Evolutionary conservation across 2,113 vertebrate species (phyloP).

Genomic region (Crotalus helleri): DNA sequence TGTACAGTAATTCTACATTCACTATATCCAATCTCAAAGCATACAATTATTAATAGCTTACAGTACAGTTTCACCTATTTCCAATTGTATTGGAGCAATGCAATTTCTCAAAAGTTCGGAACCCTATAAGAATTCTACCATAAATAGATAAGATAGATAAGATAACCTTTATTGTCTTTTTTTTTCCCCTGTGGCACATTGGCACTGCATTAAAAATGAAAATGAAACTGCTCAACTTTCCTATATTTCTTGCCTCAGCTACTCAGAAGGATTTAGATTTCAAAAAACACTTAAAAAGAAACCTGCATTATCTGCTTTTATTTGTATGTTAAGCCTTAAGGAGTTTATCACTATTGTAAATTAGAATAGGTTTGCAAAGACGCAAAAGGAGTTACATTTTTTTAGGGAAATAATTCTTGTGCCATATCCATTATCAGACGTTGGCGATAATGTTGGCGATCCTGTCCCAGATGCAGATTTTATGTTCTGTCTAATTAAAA

Average conservation of each 20-base stretch:
- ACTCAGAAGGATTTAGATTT: background rate
- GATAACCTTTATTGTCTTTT: too few species aligned
- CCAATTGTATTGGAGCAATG: background rate
- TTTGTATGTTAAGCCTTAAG: background rate
- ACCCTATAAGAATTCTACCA: background rate
- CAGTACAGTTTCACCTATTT: background rate
- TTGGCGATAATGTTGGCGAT: too few species aligned
- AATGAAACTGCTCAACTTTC: background rate
- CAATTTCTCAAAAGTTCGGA: background rate
- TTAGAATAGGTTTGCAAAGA: background rate
- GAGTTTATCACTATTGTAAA: background rate
- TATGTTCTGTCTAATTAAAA: background rate
- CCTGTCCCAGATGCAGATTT: background rate
- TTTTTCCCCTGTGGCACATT: too few species aligned
- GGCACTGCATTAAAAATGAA: too few species aligned
- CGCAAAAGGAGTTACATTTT: background rate
- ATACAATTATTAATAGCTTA: background rate
- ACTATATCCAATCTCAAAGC: background rate
- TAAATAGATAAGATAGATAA: background rate
- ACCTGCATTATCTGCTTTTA: background rate
- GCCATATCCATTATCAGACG: too few species aligned
- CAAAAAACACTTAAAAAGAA: background rate
- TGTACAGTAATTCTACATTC: background rate
- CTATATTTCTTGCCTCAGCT: background rate
- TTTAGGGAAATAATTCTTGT: background rate